phyloP scores from a whole-genome alignment of 2,888 invertebrate species.

The Balanococcus diminutus region DNA sequence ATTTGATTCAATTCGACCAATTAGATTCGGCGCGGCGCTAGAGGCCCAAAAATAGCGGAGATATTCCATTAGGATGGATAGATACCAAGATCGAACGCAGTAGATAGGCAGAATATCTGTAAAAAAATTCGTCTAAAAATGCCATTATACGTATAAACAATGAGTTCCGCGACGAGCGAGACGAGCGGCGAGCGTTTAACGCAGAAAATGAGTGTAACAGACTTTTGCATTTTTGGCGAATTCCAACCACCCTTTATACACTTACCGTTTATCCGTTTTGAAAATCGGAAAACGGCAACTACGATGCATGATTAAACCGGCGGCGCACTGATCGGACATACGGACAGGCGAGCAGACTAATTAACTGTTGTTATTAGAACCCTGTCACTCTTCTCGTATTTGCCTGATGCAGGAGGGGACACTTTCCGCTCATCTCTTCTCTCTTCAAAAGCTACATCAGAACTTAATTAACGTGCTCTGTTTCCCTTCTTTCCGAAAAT shows the following conservation, averaged over 20 bases:
- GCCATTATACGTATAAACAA: background rate
- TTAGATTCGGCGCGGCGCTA: no score
- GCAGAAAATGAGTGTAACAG: background rate
- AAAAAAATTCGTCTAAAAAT: no score
- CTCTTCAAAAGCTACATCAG: conserved; percentile 51
- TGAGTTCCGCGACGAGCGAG: background rate
- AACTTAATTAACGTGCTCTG: conserved; percentile 53
- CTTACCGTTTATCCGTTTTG: conserved; percentile 23
- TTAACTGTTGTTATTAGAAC: conserved; percentile 48
- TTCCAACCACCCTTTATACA: background rate
- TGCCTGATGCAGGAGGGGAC: conserved; percentile 32
- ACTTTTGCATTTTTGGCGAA: background rate
- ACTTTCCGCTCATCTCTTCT: conserved; percentile 11
- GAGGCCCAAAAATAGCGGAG: no score
- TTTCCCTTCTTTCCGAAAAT: conserved; percentile 44
- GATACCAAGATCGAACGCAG: no score
- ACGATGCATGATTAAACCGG: conserved; percentile 27
- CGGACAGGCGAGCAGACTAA: conserved; percentile 47
- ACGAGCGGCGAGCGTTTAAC: background rate
- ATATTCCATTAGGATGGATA: no score
- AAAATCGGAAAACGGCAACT: conserved; percentile 6
- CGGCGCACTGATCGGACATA: conserved; percentile 11
- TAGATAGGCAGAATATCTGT: no score
- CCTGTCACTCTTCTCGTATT: conserved; percentile 17
- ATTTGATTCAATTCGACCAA: no score